phyloP scores from a whole-genome alignment of 2,797 vertebrate genomes.

The Enteromius viviparus region DNA sequence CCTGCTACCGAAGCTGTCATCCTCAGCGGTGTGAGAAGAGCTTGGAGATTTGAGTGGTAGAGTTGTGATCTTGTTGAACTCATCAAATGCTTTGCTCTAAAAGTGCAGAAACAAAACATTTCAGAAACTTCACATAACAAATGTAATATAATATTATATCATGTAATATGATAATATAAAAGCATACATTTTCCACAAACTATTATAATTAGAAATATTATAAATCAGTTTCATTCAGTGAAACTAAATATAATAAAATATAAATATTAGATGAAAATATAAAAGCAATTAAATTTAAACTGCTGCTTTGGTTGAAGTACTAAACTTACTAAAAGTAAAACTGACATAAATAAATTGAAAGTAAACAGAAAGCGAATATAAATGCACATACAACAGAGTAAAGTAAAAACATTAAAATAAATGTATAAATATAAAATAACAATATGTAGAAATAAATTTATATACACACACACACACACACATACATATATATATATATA shows the following conservation, averaged over 20 bases:
- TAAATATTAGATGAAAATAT: background rate
- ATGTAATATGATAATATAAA: background rate
- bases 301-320: background rate
- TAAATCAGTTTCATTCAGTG: background rate
- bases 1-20: conserved; percentile 87
- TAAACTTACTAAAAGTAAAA: background rate
- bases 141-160: too few species aligned
- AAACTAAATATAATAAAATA: conserved; percentile 14
- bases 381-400: background rate
- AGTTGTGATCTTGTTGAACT: conserved; percentile 72
- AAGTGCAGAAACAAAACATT: conserved; percentile 17
- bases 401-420: background rate
- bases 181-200: background rate
- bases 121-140: background rate
- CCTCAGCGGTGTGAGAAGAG: conserved; percentile 71
- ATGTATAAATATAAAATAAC: background rate
- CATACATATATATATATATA: too few species aligned
- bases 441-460: too few species aligned
- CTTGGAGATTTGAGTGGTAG: conserved; percentile 81
- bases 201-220: background rate
- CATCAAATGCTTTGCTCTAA: conserved; percentile 76
- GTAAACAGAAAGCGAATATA: background rate
- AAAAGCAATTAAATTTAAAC: background rate
- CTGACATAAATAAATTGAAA: background rate
- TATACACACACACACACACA: too few species aligned